A percentile compares a stretch with the other conserved stretches of the same genome.
Conservation (phyloP, 2,113 vertebrate genomes). For the Pongo abelii region DNA sequence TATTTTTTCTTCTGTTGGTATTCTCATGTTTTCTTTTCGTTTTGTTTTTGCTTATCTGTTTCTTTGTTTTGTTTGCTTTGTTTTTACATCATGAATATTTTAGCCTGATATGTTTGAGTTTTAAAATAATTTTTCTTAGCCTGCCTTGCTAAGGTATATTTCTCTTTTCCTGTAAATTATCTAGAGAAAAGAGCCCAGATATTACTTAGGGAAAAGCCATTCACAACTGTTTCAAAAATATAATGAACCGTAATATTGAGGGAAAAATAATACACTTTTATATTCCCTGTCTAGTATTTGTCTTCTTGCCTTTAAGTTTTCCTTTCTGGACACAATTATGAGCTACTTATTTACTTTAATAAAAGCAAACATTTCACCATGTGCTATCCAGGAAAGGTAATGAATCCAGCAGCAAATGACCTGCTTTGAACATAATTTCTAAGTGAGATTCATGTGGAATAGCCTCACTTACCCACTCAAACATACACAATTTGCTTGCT, state of each 20-base stretch:
- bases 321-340: not conserved
- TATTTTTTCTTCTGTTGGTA: not conserved
- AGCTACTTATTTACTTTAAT: not conserved
- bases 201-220: not conserved
- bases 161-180: slow-evolving; percentile 24
- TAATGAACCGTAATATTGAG: not conserved
- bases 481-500: not conserved
- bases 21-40: not conserved
- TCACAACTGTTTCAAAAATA: slow-evolving; percentile 1
- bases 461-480: not conserved
- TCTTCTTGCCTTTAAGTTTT: not conserved
- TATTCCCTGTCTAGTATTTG: not conserved
- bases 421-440: not conserved
- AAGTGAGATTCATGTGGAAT: not conserved
- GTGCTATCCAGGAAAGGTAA: not conserved
- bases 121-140: not conserved
- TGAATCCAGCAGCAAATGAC: slow-evolving; percentile 19
- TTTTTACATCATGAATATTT: not conserved
- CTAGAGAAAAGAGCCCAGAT: not conserved
- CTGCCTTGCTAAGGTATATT: not conserved
- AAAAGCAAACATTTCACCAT: slow-evolving; percentile 5
- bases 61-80: not conserved
- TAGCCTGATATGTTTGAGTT: not conserved
- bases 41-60: not conserved
- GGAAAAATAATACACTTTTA: not conserved